Conservation (phyloP, 2,797 vertebrate species). For the Aplochiton taeniatus region DNA sequence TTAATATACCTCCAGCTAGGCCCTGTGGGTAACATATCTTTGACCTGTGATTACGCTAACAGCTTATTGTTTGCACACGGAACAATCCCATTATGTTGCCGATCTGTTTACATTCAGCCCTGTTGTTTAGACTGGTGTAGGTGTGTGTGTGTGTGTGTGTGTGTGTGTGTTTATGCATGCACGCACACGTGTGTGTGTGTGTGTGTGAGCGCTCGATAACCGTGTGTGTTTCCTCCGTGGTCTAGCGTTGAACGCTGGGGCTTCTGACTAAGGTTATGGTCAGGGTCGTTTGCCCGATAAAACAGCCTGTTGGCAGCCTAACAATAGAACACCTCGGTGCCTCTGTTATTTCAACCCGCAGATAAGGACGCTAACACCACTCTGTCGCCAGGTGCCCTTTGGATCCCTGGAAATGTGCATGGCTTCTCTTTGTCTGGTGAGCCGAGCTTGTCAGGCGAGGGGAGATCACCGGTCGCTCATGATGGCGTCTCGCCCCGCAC, state of each 20-base stretch:
- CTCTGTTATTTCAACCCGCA: slow-evolving; percentile 20
- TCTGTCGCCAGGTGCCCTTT: slow-evolving; percentile 1
- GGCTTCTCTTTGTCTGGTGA: slow-evolving; percentile 47
- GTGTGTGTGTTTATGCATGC: neutral
- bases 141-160: slow-evolving; percentile 31
- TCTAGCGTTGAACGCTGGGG: slow-evolving; percentile 14
- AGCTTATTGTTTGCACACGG: slow-evolving; percentile 80
- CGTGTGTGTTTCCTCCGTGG: slow-evolving; percentile 1
- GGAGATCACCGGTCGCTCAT: slow-evolving; percentile 47
- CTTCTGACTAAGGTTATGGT: slow-evolving; percentile 25
- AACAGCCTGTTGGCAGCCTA: slow-evolving; percentile 13
- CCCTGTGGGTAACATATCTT: slow-evolving; percentile 71
- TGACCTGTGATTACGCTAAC: slow-evolving; percentile 78
- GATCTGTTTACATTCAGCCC: slow-evolving; percentile 74
- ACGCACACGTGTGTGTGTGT: slow-evolving; percentile 2
- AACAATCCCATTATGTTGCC: slow-evolving; percentile 77
- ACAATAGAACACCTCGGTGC: slow-evolving; percentile 18
- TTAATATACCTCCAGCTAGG: slow-evolving; percentile 72
- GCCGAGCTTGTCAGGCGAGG: slow-evolving; percentile 40
- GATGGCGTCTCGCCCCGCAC: slow-evolving; percentile 41
- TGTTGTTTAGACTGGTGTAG: slow-evolving; percentile 69
- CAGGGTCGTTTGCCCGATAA: slow-evolving; percentile 42
- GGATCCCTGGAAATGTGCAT: slow-evolving; percentile 34
- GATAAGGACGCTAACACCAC: slow-evolving; percentile 30
- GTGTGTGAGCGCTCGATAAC: neutral